phyloP scores from a whole-genome alignment of 2,797 vertebrate species.

The Chelon auratus region DNA sequence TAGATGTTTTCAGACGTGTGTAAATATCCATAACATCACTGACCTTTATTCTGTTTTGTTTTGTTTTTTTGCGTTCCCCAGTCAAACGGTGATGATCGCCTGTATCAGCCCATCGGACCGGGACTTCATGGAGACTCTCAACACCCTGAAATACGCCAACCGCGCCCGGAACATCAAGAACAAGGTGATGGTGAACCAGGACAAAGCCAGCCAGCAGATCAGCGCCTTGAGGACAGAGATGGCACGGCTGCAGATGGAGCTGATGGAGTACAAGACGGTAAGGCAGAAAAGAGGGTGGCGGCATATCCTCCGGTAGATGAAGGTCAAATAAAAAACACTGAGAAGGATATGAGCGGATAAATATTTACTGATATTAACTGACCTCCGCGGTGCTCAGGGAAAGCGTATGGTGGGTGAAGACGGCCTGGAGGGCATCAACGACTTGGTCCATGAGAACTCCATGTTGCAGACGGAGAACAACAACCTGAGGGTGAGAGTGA shows the following conservation, averaged over 20 bases:
- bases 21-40: not conserved
- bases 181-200: conserved; percentile 97
- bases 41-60: not conserved
- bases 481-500: conserved; percentile 94
- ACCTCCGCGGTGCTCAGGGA: conserved; percentile 80
- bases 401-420: conserved; percentile 96
- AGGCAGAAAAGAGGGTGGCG: conserved; percentile 26
- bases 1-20: not conserved
- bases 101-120: conserved; percentile 97
- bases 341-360: not conserved
- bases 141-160: conserved; percentile 96
- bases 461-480: conserved; percentile 98
- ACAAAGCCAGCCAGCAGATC: conserved; percentile 96
- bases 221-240: conserved; percentile 94
- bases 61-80: conserved; percentile 64
- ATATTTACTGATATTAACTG: not conserved
- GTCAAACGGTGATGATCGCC: conserved; percentile 98
- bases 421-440: conserved; percentile 95
- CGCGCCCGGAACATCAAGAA: conserved; percentile 98
- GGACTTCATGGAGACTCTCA: conserved; percentile 99
- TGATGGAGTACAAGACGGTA: conserved; percentile 98
- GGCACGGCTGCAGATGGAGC: conserved; percentile 95
- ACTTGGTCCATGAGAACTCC: conserved; percentile 97
- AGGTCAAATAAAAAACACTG: no score
- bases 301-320: no score